These are phyloP conservation scores for Drosophila sproati DNA, from an alignment of 1,140 invertebrate species.

Conservation along the genomic window DNA sequence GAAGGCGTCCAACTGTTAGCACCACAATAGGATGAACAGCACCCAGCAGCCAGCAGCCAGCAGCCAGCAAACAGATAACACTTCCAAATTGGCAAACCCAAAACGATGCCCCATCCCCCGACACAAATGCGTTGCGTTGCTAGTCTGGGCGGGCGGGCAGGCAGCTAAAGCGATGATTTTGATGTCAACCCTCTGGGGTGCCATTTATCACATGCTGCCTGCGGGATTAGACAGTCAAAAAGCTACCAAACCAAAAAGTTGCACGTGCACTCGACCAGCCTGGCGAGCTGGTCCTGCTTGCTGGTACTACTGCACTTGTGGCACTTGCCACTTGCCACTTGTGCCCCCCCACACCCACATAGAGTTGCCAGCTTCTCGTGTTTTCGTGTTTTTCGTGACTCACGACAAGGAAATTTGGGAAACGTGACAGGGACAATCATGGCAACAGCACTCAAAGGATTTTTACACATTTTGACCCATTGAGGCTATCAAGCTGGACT, in stretches of 20 bases:
- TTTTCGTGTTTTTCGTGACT: too few relatives aligned
- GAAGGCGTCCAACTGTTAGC: slow-evolving; percentile 48
- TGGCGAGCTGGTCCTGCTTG: background rate
- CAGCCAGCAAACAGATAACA: slow-evolving; percentile 14
- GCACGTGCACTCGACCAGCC: slow-evolving; percentile 59
- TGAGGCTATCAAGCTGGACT: too few relatives aligned
- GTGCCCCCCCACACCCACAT: too few relatives aligned
- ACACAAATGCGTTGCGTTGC: background rate
- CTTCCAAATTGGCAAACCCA: background rate
- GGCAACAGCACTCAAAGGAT: too few relatives aligned
- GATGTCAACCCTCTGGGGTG: slow-evolving; percentile 81
- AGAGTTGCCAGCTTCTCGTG: too few relatives aligned
- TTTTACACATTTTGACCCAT: too few relatives aligned
- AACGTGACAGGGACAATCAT: too few relatives aligned
- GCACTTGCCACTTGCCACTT: slow-evolving; percentile 26
- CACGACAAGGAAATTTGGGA: too few relatives aligned
- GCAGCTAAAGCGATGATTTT: slow-evolving; percentile 71
- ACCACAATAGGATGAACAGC: slow-evolving; percentile 19
- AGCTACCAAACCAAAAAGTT: slow-evolving; percentile 46
- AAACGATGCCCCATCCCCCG: background rate
- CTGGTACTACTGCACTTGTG: slow-evolving; percentile 46
- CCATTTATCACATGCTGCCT: slow-evolving; percentile 81
- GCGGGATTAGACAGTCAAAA: slow-evolving; percentile 82
- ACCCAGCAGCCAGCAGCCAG: background rate
- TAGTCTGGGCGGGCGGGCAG: background rate